Evolutionary conservation across 2,797 vertebrate genomes (phyloP), one percentile per base, ranked within the genome.

Genomic region (Urocyon cinereoargenteus): DNA sequence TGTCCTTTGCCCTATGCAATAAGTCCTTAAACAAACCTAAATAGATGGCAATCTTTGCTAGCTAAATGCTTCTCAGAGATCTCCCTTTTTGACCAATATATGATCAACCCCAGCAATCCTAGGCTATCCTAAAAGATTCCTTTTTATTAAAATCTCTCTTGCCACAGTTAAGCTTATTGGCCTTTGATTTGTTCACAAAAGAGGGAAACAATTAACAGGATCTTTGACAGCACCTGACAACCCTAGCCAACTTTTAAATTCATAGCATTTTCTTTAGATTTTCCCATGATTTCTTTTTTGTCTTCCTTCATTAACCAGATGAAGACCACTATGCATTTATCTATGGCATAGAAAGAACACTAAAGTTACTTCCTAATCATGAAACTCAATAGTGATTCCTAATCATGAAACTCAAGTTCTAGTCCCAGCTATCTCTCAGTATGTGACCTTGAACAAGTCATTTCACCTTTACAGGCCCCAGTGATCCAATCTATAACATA

Each of bases 401-500:
- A 86, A 93, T 49, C 28, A 89, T 31, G 66, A 96, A 91, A 96
- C 34, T 57, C 28, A 88, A 92, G 28, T 81, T 92, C 55, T 87
- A 85, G 26, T 81, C 26, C 34, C 72, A 64, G 14, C 10, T 66
- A 34, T 75, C 73, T 93, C 55, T 89, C 73, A 88, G 78, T 68
- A 83, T 53, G 68, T n/a, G 15, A 82, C 45, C 24, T 19, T 86
- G 49, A 70, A 61, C 53, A 83, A 88, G n/a, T 87, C 13, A 84
- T 57, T 95, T 93, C 26, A 93, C 24, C 2, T 61, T 51, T 64
- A 12, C 9, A 14, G 66, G 18, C 24, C 19, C 31, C 53, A 81
- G 64, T 87, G 57, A 86, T 13, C n/a, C 57, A 13, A 77, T 34
- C 59, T 89, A 13, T 86, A 92, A 61, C n/a, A 93, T 15, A 14